phyloP scores from a whole-genome alignment of 2,113 vertebrate species.

The Bettongia penicillata region DNA sequence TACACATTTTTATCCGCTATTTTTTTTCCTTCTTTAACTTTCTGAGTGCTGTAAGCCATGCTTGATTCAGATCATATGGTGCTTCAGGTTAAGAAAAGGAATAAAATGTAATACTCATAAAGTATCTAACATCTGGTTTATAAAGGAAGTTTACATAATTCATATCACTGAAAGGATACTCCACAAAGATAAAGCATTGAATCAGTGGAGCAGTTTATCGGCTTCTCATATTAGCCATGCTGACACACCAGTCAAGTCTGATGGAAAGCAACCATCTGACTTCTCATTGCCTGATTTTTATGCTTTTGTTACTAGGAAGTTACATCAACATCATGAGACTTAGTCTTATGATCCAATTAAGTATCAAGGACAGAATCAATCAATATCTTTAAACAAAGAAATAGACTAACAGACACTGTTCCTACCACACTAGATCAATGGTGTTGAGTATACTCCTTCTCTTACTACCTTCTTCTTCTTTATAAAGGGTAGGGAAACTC shows the following conservation, averaged over 20 bases:
- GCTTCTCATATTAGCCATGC: background rate
- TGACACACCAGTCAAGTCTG: background rate
- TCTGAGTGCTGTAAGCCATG: background rate
- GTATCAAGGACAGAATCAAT: background rate
- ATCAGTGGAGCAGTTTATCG: background rate
- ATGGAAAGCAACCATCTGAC: background rate
- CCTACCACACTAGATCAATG: background rate
- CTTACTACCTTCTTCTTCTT: background rate
- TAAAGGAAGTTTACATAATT: background rate
- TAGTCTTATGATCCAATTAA: background rate
- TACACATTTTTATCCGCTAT: background rate
- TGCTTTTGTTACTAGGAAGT: background rate
- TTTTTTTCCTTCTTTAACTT: background rate
- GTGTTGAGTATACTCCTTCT: background rate
- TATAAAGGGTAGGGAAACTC: background rate
- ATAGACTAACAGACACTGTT: background rate
- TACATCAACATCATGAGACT: background rate
- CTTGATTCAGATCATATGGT: background rate
- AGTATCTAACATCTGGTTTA: too few relatives aligned
- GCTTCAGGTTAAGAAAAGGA: background rate
- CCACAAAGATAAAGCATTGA: background rate
- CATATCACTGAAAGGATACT: background rate
- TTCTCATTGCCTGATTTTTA: background rate
- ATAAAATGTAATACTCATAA: background rate
- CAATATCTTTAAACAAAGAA: background rate